Percentiles rank a stretch among this genome's conserved stretches.
Conservation (phyloP, 1,140 invertebrate genomes). For the Saccostrea echinata region DNA sequence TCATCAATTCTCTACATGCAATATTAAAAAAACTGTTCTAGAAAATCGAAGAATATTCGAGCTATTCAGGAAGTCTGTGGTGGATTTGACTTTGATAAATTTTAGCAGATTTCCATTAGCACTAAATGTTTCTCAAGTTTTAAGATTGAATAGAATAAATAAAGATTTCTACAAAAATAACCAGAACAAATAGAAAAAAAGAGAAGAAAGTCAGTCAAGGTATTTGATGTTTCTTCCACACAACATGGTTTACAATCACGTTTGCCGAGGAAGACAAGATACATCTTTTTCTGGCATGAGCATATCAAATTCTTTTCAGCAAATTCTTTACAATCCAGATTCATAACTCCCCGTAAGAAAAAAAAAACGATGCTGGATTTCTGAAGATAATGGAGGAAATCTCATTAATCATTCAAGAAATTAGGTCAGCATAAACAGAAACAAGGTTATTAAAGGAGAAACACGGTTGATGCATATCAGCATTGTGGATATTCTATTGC, state of each 20-base stretch:
- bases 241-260: neutral
- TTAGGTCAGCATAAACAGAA: neutral
- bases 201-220: constrained; percentile 19
- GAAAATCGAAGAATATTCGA: too few relatives aligned
- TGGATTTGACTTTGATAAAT: neutral
- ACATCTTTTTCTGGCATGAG: constrained; percentile 8
- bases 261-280: neutral
- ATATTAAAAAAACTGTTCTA: too few relatives aligned
- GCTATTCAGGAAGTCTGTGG: neutral
- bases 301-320: constrained; percentile 10
- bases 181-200: neutral
- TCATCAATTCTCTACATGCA: too few relatives aligned
- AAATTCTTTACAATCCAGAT: neutral
- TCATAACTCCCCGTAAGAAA: neutral
- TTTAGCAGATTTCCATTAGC: neutral
- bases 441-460: neutral
- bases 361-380: neutral
- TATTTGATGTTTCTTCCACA: neutral
- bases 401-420: neutral
- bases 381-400: neutral
- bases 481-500: neutral
- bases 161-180: constrained; percentile 13
- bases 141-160: neutral
- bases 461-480: neutral
- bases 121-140: neutral